Percentiles rank a stretch among this genome's conserved stretches.
These are phyloP conservation scores for Spatulosminthurus flaviceps DNA, from an alignment of 2,888 invertebrate genomes.

Conservation along the genomic window DNA sequence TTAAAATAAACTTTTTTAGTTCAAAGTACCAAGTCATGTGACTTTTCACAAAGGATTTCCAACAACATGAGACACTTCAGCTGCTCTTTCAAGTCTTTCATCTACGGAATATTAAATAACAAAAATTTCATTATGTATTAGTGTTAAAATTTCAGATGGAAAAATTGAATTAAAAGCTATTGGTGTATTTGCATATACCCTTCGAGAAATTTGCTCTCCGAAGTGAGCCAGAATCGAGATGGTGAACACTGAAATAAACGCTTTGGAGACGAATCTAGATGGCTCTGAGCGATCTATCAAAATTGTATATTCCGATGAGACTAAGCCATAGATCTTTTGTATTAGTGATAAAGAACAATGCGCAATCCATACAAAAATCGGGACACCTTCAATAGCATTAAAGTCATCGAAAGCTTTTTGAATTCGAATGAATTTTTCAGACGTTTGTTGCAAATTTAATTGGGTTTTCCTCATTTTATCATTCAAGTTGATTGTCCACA, in stretches of 20 bases:
- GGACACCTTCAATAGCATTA: conserved; percentile 26
- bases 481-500: neutral
- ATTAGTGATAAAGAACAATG: conserved; percentile 24
- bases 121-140: neutral
- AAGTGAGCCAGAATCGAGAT: conserved; percentile 26
- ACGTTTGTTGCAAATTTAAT: conserved; percentile 2
- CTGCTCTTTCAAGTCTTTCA: conserved; percentile 44
- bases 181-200: neutral
- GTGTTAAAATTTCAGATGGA: no score
- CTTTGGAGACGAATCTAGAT: neutral
- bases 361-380: conserved; percentile 29
- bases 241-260: conserved; percentile 16
- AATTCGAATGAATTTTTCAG: conserved; percentile 32
- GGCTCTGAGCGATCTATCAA: neutral
- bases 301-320: conserved; percentile 10
- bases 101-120: conserved; percentile 15
- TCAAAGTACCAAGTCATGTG: conserved; percentile 41
- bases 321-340: conserved; percentile 40
- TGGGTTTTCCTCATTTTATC: neutral
- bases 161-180: no score
- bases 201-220: conserved; percentile 28
- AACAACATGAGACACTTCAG: conserved; percentile 39
- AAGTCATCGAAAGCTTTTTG: conserved; percentile 42
- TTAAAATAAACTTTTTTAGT: no score
- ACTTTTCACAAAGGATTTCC: conserved; percentile 37